phyloP scores from a whole-genome alignment of 2,888 invertebrate genomes.

The Nomada fucata region DNA sequence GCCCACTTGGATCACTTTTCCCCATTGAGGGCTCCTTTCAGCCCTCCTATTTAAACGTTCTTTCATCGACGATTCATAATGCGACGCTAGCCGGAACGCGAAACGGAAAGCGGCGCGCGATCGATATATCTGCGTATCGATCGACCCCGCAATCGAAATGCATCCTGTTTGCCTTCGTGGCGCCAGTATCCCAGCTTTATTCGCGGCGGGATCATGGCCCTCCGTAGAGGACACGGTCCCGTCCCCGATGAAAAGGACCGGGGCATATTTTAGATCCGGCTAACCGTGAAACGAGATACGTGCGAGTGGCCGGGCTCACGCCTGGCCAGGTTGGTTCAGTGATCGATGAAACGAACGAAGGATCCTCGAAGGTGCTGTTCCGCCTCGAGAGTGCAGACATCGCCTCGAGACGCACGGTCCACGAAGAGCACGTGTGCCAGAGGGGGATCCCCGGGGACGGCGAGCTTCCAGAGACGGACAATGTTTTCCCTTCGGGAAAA shows the following conservation, averaged over 20 bases:
- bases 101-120: slow-evolving; percentile 12
- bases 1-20: slow-evolving; percentile 17
- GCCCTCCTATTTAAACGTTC: slow-evolving; percentile 38
- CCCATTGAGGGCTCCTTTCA: slow-evolving; percentile 4
- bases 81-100: slow-evolving; percentile 21
- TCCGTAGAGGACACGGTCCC: slow-evolving; percentile 16
- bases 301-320: slow-evolving; percentile 50
- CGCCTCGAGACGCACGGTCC: slow-evolving; percentile 1
- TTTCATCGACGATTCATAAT: slow-evolving; percentile 30
- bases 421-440: not conserved
- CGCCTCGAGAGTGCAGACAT: slow-evolving; percentile 21
- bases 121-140: slow-evolving; percentile 40
- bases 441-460: not conserved
- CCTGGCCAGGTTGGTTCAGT: slow-evolving; percentile 47
- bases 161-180: slow-evolving; percentile 47
- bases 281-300: slow-evolving; percentile 78
- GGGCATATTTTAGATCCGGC: slow-evolving; percentile 70
- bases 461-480: slow-evolving; percentile 39
- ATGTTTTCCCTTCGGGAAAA: slow-evolving; percentile 63
- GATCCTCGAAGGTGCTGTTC: slow-evolving; percentile 49
- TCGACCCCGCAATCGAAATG: slow-evolving; percentile 52
- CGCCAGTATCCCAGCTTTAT: slow-evolving; percentile 5
- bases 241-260: slow-evolving; percentile 48
- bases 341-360: slow-evolving; percentile 70
- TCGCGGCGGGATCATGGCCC: slow-evolving; percentile 32